A percentile compares a stretch with the other conserved stretches of the same genome.
Conservation (phyloP, 2,113 vertebrate species). For the Istiophorus platypterus region DNA sequence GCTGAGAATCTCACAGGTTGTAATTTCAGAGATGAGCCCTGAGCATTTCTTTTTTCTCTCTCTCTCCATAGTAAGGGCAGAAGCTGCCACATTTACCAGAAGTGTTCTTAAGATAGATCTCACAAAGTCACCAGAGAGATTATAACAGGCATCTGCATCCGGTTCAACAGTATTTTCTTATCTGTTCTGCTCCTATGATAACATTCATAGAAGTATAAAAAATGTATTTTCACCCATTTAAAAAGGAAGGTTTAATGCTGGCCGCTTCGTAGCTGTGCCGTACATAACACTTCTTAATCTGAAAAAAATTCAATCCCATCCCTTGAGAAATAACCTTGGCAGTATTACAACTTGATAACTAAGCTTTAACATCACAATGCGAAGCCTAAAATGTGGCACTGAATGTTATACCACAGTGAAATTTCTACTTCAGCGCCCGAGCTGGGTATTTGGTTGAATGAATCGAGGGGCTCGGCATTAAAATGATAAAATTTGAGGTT, state of each 20-base stretch:
- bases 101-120: conserved; percentile 44
- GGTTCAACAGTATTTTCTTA: background rate
- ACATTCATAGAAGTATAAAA: background rate
- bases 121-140: conserved; percentile 34
- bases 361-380: background rate
- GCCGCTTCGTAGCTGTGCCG: background rate
- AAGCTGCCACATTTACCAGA: conserved; percentile 29
- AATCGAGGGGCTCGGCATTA: conserved; percentile 5
- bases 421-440: conserved; percentile 1
- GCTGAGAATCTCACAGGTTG: conserved; percentile 30
- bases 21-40: conserved; percentile 48
- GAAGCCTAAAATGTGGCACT: background rate
- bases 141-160: background rate
- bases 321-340: background rate
- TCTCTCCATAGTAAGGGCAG: conserved; percentile 15
- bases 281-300: background rate
- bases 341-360: background rate
- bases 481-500: background rate
- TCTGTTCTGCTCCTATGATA: background rate
- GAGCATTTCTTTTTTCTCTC: conserved; percentile 14
- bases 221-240: background rate
- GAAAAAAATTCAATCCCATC: background rate
- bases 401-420: background rate
- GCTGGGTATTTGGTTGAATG: conserved; percentile 3
- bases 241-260: background rate